Conservation (phyloP, 2,113 vertebrate species). For the Cepphus grylle region DNA sequence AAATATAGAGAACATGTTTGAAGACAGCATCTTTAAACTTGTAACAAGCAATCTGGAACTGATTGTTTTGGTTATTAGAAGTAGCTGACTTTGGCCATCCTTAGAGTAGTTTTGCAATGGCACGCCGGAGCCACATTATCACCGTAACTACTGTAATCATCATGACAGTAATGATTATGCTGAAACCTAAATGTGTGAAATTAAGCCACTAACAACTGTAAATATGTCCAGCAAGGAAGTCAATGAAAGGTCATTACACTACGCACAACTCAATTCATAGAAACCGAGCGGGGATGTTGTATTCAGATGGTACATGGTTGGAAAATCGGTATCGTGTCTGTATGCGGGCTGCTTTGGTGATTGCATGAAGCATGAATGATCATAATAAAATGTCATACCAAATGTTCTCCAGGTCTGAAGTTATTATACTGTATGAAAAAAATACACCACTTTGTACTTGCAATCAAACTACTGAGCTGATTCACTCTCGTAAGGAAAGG, state of each 20-base stretch:
- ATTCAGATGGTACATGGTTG: not conserved
- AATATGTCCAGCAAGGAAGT: constrained; percentile 46
- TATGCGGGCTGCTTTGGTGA: not conserved
- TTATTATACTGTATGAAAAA: not conserved
- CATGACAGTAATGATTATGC: constrained; percentile 56
- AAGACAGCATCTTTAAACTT: constrained; percentile 21
- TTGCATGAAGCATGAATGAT: not conserved
- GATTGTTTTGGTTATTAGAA: not conserved
- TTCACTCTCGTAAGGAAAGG: not conserved
- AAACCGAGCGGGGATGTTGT: not conserved
- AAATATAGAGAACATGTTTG: not conserved
- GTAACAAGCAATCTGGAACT: not conserved
- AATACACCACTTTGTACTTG: not conserved
- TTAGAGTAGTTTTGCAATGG: not conserved
- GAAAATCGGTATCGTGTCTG: not conserved
- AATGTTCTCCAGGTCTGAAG: not conserved
- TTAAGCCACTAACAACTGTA: constrained; percentile 62
- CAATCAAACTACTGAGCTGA: not conserved
- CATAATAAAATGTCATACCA: not conserved
- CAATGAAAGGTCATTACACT: constrained; percentile 20
- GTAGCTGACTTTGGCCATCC: constrained; percentile 19
- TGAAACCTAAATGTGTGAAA: constrained; percentile 71
- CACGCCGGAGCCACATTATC: constrained; percentile 50
- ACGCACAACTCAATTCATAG: not conserved
- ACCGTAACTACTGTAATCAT: constrained; percentile 60